Percentiles rank a stretch among this genome's conserved stretches.
Evolutionary conservation across 1,140 invertebrate genomes (phyloP).

Genomic region (Trichonephila inaurata): DNA sequence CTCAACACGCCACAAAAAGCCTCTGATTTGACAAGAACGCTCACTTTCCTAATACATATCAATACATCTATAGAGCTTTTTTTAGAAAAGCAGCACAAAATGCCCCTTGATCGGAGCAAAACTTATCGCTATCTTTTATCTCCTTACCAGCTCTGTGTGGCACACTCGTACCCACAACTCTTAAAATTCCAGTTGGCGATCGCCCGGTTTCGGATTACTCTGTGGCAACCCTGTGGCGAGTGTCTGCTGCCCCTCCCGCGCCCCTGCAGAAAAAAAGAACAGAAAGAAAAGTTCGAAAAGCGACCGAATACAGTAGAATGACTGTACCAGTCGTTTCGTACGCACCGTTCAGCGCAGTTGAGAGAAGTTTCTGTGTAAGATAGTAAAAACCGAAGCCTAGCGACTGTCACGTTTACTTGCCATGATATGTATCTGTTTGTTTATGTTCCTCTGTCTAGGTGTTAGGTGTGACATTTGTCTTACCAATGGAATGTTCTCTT

Average conservation of each 20-base stretch:
- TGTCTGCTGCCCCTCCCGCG: not conserved
- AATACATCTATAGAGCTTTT: not conserved
- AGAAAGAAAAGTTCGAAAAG: constrained; percentile 14
- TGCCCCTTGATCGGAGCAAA: not conserved
- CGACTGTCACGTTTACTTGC: not conserved
- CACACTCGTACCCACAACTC: not conserved
- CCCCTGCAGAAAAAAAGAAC: not conserved
- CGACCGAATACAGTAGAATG: not conserved
- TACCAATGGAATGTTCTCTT: constrained; percentile 13
- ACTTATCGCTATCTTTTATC: constrained; percentile 24
- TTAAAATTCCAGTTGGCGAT: constrained; percentile 38
- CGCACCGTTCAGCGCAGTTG: not conserved
- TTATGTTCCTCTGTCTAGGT: constrained; percentile 18
- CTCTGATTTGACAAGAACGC: not conserved
- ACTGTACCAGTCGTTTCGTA: constrained; percentile 15
- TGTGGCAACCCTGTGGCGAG: constrained; percentile 1
- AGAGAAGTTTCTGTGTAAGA: not conserved
- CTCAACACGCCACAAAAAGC: not conserved
- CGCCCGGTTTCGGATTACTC: not conserved
- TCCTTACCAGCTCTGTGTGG: not conserved
- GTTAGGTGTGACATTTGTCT: constrained; percentile 29
- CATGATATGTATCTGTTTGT: constrained; percentile 22
- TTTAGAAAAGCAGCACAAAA: not conserved
- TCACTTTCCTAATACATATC: not conserved
- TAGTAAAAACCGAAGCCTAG: not conserved